Percentiles rank a stretch among this genome's conserved stretches.
Evolutionary conservation across 2,888 invertebrate genomes (phyloP).

Genomic region (Urechis unicinctus): DNA sequence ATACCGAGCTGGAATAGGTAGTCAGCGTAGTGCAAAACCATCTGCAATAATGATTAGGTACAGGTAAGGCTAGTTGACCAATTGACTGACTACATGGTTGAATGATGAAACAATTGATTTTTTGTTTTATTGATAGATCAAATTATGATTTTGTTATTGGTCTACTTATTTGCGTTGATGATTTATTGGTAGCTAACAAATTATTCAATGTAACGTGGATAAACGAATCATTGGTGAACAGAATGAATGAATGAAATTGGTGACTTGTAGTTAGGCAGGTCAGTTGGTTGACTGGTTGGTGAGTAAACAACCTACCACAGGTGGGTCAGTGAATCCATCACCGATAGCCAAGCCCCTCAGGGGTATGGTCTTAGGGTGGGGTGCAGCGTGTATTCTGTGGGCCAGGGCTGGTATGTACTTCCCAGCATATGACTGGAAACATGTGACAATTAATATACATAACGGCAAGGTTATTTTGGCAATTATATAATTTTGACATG

Average conservation of each 20-base stretch:
- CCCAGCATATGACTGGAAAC: constrained; percentile 52
- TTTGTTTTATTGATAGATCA: too few species aligned
- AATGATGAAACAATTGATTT: too few species aligned
- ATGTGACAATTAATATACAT: neutral
- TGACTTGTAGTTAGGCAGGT: too few species aligned
- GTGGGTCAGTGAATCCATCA: constrained; percentile 44
- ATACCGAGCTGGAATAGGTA: constrained; percentile 49
- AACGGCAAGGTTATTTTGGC: neutral
- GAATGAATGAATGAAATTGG: too few species aligned
- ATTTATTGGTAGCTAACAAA: neutral
- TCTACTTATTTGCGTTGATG: too few species aligned
- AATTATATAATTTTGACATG: neutral
- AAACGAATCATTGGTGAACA: too few species aligned
- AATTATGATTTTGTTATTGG: too few species aligned
- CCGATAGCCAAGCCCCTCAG: constrained; percentile 43
- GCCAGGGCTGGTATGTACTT: constrained; percentile 70
- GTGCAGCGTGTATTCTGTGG: constrained; percentile 35
- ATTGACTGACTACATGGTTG: too few species aligned
- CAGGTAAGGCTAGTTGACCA: too few species aligned
- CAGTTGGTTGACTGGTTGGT: too few species aligned
- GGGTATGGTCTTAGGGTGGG: constrained; percentile 29
- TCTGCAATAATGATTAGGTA: constrained; percentile 26
- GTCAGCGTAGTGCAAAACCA: constrained; percentile 48
- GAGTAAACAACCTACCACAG: constrained; percentile 28
- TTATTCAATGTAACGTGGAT: too few species aligned